Conservation (phyloP, 2,888 invertebrate genomes). For the Pristionchus entomophagus region DNA sequence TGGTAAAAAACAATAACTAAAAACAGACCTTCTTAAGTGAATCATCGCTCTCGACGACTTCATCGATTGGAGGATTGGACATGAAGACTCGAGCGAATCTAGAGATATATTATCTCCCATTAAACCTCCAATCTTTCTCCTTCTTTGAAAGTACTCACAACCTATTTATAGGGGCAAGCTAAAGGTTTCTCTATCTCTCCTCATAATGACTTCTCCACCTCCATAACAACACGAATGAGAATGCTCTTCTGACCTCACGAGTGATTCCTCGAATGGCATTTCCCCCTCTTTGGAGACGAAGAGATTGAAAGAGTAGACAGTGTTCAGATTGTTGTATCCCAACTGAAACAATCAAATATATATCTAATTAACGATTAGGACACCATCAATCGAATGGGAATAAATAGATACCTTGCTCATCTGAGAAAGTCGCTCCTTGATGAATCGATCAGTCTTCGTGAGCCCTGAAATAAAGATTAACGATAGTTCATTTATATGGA, state of each 20-base stretch:
- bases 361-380: too few relatives aligned
- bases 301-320: slow-evolving; percentile 22
- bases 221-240: too few relatives aligned
- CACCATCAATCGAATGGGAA: too few relatives aligned
- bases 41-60: slow-evolving; percentile 2
- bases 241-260: slow-evolving; percentile 7
- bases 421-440: neutral
- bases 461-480: neutral
- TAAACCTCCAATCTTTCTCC: neutral
- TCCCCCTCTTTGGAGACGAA: slow-evolving; percentile 7
- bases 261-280: slow-evolving; percentile 35
- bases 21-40: slow-evolving; percentile 31
- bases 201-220: too few relatives aligned
- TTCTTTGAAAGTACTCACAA: neutral
- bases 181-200: neutral
- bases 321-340: slow-evolving; percentile 25
- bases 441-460: slow-evolving; percentile 19
- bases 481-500: neutral
- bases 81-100: slow-evolving; percentile 45
- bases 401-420: neutral
- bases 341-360: slow-evolving; percentile 1
- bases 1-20: too few relatives aligned
- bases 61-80: slow-evolving; percentile 44
- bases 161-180: neutral
- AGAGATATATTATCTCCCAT: neutral